Base-by-base conservation (phyloP, 2,797 vertebrate genomes). In the Sebastes diploproa region DNA sequence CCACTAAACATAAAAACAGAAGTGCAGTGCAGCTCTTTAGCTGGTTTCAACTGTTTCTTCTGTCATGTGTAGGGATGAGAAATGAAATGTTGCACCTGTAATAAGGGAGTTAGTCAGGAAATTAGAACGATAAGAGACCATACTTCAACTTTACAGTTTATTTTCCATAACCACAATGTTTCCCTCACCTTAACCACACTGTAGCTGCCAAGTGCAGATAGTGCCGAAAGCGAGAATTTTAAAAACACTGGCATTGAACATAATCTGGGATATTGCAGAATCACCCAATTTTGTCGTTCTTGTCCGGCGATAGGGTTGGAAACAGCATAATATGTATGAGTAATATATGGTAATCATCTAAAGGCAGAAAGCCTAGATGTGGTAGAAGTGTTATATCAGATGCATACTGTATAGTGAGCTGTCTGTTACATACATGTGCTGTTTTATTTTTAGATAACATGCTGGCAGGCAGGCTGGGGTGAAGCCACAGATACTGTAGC, bases 341-440 rank as follows among this genome's bases (percentile, higher is more conserved):
- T 81, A 74, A 72, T 81, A 23, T 71, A 81, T 84, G 73, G 6
- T 74, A 81, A 82, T 83, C 34, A 55, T 68, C 12, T 34, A 32
- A 72, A 72, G 76, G 36, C 38, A n/a, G 64, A 30, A 75, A 72
- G 55, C 71, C 64, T 34, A 50, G 25, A 30, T 58, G 58, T 70
- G 59, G 63, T 59, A 5, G 22, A 25, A 70, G 59, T 68, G 60
- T 65, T 60, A 7, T 55, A 69, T 78, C 34, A 52, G 42, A 58
- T 46, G 14, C 38, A 46, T 42, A 42, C 38, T 46, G 38, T 46
- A 46, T 46, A 71, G 36, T 68, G 62, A 82, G 20, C 38, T 62
- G 7, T 81, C 13, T 50, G 42, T 65, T 69, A 7, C 32, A 25
- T 58, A 23, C 46, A 42, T 66, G 14, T 64, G 14, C 32, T 71